Base-by-base conservation (phyloP, 2,113 vertebrate genomes). In the Riparia riparia region DNA sequence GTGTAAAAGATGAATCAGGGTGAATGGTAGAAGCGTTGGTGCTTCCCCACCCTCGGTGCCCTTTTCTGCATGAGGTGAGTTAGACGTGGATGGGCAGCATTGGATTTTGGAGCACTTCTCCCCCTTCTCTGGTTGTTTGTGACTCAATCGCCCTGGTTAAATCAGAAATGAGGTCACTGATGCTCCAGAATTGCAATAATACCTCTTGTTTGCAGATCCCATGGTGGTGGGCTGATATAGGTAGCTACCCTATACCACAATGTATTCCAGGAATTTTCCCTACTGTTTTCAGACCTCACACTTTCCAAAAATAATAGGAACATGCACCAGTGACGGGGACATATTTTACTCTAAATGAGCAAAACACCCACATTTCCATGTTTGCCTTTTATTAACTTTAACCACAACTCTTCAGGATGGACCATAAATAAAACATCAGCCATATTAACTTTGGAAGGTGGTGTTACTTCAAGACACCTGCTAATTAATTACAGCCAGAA, bases 91-190 rank as follows among this genome's bases (percentile, higher is more conserved):
- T 16, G 66, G 34, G 39, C 26, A 63, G 53, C 0, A 0, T 49
- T 41, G 45, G 25, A 16, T 53, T 85, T 74, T 0, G 0, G 41
- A 60, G 57, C 25, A 41, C 47, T 47, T 28, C 24, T 57, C 14
- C 51, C 31, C 7, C 28, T 57, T 8, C 1, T 0, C 32, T 22
- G 20, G 5, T 3, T 0, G 2, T 10, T 25, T 22, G 44, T 25
- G 64, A 31, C 44, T 58, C 4, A 0, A 0, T 54, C 0, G 0
- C n/a, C 72, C 22, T 1, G 0, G 29, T 39, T 70, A 34, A 29
- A 47, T 57, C 41, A 39, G 45, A 69, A 86, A 25, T 1, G 7
- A 64, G 61, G 9, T 44, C 41, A 2, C 7, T 28, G 61, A 42
- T 50, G 7, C 49, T 63, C 60, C 74, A 5, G 20, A 60, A 2